Percentiles rank a stretch among this genome's conserved stretches.
Evolutionary conservation across 2,797 vertebrate species (phyloP).

Genomic region (Hozukius guyotensis): DNA sequence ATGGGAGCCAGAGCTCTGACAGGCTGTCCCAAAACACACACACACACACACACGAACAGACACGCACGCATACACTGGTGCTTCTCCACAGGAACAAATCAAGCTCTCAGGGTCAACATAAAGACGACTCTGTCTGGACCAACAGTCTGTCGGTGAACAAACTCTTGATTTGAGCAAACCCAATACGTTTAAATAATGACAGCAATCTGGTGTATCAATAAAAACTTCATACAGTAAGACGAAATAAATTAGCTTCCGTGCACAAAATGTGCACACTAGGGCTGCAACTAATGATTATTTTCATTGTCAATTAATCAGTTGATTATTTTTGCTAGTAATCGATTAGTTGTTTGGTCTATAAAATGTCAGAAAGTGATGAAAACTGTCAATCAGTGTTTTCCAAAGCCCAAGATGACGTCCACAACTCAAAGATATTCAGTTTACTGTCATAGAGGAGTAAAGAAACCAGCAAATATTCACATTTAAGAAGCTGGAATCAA

Average conservation of each 20-base stretch:
- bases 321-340: no score
- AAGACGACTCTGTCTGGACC: constrained; percentile 14
- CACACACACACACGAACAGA: constrained; percentile 12
- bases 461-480: no score
- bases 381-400: no score
- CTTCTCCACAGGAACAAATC: neutral
- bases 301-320: no score
- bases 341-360: accelerated
- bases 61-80: neutral
- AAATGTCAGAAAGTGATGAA: accelerated
- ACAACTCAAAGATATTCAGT: no score
- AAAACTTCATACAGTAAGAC: neutral
- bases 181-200: neutral
- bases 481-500: no score
- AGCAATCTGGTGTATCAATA: neutral
- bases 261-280: neutral
- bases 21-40: constrained; percentile 10
- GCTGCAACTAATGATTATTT: no score
- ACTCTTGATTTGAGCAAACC: neutral
- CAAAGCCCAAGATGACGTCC: no score
- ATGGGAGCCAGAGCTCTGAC: constrained; percentile 14
- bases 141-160: neutral
- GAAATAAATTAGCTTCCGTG: neutral
- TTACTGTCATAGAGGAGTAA: no score
- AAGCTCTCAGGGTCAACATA: constrained; percentile 42